Evolutionary conservation across 2,797 vertebrate genomes (phyloP).

Genomic region (Sparidentex hasta): DNA sequence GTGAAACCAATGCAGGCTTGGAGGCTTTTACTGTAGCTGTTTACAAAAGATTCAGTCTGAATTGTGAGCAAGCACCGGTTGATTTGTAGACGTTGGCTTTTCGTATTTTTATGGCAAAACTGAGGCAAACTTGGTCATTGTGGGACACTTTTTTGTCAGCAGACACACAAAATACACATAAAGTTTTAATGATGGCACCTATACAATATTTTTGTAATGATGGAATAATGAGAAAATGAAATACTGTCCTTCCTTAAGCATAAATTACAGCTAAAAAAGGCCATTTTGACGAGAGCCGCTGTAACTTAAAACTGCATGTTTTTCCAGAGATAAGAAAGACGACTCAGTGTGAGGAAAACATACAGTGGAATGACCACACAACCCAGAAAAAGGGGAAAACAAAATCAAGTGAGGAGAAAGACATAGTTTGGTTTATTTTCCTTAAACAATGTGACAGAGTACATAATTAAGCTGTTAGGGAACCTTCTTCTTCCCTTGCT

Average conservation of each 20-base stretch:
- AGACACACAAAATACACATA: too few relatives aligned
- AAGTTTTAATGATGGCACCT: too few relatives aligned
- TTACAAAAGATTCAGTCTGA: background rate
- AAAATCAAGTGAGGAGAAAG: slow-evolving; percentile 20
- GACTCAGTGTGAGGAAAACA: slow-evolving; percentile 1
- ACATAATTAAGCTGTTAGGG: slow-evolving; percentile 69
- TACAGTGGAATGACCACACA: background rate
- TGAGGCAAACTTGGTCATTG: background rate
- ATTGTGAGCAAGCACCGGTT: background rate
- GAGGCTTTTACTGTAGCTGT: background rate
- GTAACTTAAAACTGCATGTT: background rate
- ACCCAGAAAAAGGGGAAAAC: background rate
- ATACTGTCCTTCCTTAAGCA: too few relatives aligned
- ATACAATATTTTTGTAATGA: too few relatives aligned
- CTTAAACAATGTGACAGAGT: slow-evolving; percentile 73
- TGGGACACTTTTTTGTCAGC: background rate
- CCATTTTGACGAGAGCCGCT: too few relatives aligned
- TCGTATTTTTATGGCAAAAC: background rate
- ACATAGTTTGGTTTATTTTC: slow-evolving; percentile 63
- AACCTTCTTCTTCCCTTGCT: slow-evolving; percentile 40
- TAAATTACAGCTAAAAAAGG: too few relatives aligned
- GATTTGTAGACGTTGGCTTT: background rate
- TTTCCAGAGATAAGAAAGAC: background rate
- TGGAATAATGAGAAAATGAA: too few relatives aligned
- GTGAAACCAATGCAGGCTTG: background rate